These are phyloP conservation scores for Hippopotamus amphibius DNA, from an alignment of 2,113 vertebrate species.

Conservation along the genomic window DNA sequence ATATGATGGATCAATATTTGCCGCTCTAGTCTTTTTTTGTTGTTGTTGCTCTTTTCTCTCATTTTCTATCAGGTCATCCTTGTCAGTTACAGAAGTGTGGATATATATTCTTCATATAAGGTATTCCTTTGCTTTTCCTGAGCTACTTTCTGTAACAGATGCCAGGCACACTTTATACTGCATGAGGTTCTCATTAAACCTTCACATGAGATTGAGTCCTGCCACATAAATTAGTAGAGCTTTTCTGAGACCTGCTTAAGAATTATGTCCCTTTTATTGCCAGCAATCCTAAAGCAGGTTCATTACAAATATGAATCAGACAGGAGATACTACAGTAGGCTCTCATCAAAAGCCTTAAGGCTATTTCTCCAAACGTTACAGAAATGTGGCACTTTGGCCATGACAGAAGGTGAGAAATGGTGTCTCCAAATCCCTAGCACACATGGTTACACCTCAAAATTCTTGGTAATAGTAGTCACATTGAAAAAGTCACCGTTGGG, in stretches of 20 bases:
- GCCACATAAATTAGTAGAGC: constrained; percentile 31
- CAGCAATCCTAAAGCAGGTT: not conserved
- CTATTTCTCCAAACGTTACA: not conserved
- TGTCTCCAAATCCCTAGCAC: not conserved
- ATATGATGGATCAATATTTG: not conserved
- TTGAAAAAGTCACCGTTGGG: not conserved
- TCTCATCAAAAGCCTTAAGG: not conserved
- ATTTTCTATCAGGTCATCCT: not conserved
- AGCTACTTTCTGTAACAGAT: not conserved
- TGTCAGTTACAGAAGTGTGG: not conserved
- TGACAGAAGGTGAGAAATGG: not conserved
- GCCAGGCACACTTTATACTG: not conserved
- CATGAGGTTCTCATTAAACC: not conserved
- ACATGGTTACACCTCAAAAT: not conserved
- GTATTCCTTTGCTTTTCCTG: not conserved
- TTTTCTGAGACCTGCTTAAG: not conserved
- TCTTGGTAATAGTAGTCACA: not conserved
- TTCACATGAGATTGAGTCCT: constrained; percentile 24
- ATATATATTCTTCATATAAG: not conserved
- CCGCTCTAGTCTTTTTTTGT: not conserved
- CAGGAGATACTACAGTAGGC: not conserved
- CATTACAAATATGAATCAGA: constrained; percentile 16
- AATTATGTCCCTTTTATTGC: constrained; percentile 12
- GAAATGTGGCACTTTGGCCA: not conserved
- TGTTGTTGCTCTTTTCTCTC: not conserved